These are phyloP conservation scores for Malacosoma neustria DNA, from an alignment of 2,888 invertebrate species.

Conservation along the genomic window DNA sequence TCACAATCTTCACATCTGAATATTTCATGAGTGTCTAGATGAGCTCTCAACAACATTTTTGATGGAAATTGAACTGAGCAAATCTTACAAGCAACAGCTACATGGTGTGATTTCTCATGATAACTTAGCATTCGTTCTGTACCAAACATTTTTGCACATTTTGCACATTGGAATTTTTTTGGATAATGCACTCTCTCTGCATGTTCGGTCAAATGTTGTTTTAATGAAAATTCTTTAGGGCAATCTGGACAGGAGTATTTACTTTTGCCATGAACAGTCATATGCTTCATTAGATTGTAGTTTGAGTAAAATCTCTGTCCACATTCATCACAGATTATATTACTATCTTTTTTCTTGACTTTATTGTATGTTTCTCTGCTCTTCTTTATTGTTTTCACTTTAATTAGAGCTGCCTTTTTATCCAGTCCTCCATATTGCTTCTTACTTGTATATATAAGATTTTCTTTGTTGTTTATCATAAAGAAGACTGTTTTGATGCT, in stretches of 20 bases:
- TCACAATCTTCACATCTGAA: constrained; percentile 37
- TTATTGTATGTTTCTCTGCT: constrained; percentile 25
- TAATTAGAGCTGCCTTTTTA: constrained; percentile 31
- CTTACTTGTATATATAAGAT: constrained; percentile 35
- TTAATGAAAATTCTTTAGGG: constrained; percentile 33
- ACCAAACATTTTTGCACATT: constrained; percentile 47
- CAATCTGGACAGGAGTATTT: constrained; percentile 36
- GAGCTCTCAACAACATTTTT: constrained; percentile 32
- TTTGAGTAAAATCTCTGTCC: constrained; percentile 29
- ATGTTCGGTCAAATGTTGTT: constrained; percentile 31
- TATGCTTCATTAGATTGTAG: constrained; percentile 28
- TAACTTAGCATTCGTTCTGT: constrained; percentile 35
- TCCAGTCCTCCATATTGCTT: constrained; percentile 18
- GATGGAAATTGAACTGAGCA: constrained; percentile 46
- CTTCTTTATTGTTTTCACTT: constrained; percentile 34
- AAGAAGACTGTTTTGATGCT: constrained; percentile 33
- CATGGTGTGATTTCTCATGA: constrained; percentile 39
- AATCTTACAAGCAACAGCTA: constrained; percentile 37
- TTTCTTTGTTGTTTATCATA: constrained; percentile 29
- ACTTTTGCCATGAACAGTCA: constrained; percentile 29
- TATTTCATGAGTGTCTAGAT: constrained; percentile 41
- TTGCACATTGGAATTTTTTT: constrained; percentile 36
- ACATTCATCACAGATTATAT: constrained; percentile 38
- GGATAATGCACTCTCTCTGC: constrained; percentile 43
- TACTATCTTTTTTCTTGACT: constrained; percentile 17